Base-by-base conservation (phyloP, 2,797 vertebrate genomes). In the Sebastes paucispinis region DNA sequence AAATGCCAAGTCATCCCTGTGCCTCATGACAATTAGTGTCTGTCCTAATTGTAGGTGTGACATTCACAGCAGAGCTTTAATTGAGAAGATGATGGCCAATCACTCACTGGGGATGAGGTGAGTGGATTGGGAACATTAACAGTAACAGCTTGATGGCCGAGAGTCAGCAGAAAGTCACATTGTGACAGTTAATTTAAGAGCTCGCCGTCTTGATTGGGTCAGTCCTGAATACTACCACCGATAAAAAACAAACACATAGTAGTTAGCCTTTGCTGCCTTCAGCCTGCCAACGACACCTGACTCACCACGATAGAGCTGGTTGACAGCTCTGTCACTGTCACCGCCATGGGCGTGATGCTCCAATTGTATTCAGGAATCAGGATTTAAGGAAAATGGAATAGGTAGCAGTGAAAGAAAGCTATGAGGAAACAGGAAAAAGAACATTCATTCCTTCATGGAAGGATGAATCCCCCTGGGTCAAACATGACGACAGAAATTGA, bases 401-500 rank as follows among this genome's bases (percentile, higher is more conserved):
- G 60, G 76, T 73, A 50, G 77, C 20, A 77, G 69, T 25, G 11
- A 72, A 82, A 83, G 52, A 70, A 73, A 75, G 32, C 36, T 25
- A 63, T 32, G 58, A 36, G 69, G 69, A 75, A 85, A 75, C 55
- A 3, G 22, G 50, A 32, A 77, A 73, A 78, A 52, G 52, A 77
- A 73, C 65, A 85, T 80, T 68, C 73, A 81, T 86, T 81, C 73
- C 73, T 79, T 86, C 73, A 80, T 79, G 82, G 80, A 77, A 75
- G 79, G 71, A 71, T 78, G 75, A 89, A 84, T 81, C 27, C 36
- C 84, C 69, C 77, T 27, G 65, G 80, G 77, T 89, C 78, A 82
- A 79, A 81, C 74, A 81, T 83, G 90, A 92, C 25, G 81, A 88
- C 79, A 89, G 80, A 79, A 79, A 82, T 60, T 75, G 78, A 89